Percentiles rank a stretch among this genome's conserved stretches.
Conservation (phyloP, 2,888 invertebrate species). For the Rhaphigaster nebulosa region DNA sequence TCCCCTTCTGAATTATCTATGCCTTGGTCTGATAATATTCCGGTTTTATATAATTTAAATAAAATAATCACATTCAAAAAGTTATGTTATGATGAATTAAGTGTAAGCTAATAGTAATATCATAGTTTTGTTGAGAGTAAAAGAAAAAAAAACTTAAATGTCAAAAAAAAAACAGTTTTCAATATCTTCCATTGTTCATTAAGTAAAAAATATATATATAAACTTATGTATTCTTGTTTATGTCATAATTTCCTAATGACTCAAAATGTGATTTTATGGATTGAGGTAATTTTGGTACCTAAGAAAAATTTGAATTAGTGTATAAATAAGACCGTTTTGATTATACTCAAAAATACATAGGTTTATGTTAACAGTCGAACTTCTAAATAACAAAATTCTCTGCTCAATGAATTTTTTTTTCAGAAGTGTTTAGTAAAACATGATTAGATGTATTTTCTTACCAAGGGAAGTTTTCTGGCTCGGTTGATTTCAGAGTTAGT, state of each 20-base stretch:
- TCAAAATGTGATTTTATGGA: not conserved
- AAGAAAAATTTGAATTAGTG: not conserved
- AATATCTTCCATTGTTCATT: not conserved
- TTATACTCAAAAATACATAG: constrained; percentile 13
- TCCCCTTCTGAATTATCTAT: not conserved
- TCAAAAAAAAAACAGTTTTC: not conserved
- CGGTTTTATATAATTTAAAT: not conserved
- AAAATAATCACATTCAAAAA: not conserved
- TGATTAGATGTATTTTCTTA: not conserved
- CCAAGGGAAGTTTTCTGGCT: too few species aligned
- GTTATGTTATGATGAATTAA: not conserved
- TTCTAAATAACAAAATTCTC: not conserved
- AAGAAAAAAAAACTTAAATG: not conserved
- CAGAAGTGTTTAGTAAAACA: not conserved
- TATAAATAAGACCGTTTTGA: not conserved
- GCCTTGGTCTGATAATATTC: too few species aligned
- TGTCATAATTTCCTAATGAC: not conserved
- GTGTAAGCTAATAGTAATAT: not conserved
- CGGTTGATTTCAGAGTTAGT: not conserved
- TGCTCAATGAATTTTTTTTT: not conserved
- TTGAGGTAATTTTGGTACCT: not conserved
- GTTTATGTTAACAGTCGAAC: not conserved
- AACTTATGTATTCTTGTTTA: constrained; percentile 24
- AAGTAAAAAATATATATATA: not conserved
- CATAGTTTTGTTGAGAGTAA: not conserved